These are phyloP conservation scores for Ochropacha duplaris DNA, from an alignment of 2,888 invertebrate genomes.

Conservation along the genomic window DNA sequence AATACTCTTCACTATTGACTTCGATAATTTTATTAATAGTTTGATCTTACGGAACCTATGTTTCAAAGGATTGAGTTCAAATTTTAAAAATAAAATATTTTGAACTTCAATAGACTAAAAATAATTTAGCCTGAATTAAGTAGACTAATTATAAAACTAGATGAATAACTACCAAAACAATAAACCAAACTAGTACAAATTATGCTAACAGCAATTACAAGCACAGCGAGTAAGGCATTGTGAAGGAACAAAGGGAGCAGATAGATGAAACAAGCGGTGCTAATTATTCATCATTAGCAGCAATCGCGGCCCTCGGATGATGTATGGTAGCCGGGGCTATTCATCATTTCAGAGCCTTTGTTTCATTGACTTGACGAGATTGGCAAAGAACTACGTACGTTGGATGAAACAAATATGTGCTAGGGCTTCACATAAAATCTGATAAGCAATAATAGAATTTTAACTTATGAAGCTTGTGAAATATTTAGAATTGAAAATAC, in stretches of 20 bases:
- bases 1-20: no score
- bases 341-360: slow-evolving; percentile 50
- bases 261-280: slow-evolving; percentile 54
- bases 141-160: neutral
- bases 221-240: slow-evolving; percentile 17
- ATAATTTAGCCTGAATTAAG: neutral
- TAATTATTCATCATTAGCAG: slow-evolving; percentile 70
- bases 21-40: no score
- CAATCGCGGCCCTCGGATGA: slow-evolving; percentile 43
- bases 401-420: neutral
- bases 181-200: slow-evolving; percentile 4
- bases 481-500: no score
- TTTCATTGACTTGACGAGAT: slow-evolving; percentile 18
- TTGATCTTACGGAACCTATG: no score
- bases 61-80: no score
- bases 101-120: no score
- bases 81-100: no score
- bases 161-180: slow-evolving; percentile 4
- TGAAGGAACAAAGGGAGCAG: slow-evolving; percentile 38
- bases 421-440: no score
- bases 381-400: no score
- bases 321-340: slow-evolving; percentile 48
- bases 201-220: slow-evolving; percentile 1
- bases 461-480: no score
- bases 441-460: no score